These are phyloP conservation scores for Cyclura pinguis DNA, from an alignment of 2,797 vertebrate genomes.

Conservation along the genomic window DNA sequence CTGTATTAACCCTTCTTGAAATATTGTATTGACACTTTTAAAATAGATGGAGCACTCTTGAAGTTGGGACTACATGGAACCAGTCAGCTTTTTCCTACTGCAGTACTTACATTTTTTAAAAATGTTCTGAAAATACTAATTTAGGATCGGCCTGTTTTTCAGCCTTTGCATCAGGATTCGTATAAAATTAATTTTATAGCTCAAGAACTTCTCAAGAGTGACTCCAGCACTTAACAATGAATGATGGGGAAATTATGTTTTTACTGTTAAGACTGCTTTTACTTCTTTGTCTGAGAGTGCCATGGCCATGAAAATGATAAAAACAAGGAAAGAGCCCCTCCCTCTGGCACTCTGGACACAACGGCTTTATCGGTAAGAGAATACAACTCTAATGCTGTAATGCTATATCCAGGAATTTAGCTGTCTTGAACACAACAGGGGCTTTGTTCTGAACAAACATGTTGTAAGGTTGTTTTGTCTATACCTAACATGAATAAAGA, in stretches of 20 bases:
- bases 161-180: not conserved
- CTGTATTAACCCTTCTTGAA: slow-evolving; percentile 19
- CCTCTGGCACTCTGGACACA: not conserved
- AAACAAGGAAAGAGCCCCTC: not conserved
- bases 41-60: not conserved
- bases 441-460: slow-evolving; percentile 2
- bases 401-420: not conserved
- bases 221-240: not conserved
- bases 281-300: not conserved
- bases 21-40: slow-evolving; percentile 23
- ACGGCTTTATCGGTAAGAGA: not conserved
- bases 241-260: not conserved
- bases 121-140: not conserved
- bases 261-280: not conserved
- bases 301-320: not conserved
- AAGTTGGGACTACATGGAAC: not conserved
- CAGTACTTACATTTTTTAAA: not conserved
- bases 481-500: not conserved
- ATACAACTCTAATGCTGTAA: not conserved
- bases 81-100: not conserved
- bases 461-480: not conserved
- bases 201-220: not conserved
- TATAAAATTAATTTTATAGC: not conserved
- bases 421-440: not conserved
- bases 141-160: not conserved